A percentile compares a stretch with the other conserved stretches of the same genome.
Conservation (phyloP, 2,797 vertebrate species). For the Arnoldichthys spilopterus region DNA sequence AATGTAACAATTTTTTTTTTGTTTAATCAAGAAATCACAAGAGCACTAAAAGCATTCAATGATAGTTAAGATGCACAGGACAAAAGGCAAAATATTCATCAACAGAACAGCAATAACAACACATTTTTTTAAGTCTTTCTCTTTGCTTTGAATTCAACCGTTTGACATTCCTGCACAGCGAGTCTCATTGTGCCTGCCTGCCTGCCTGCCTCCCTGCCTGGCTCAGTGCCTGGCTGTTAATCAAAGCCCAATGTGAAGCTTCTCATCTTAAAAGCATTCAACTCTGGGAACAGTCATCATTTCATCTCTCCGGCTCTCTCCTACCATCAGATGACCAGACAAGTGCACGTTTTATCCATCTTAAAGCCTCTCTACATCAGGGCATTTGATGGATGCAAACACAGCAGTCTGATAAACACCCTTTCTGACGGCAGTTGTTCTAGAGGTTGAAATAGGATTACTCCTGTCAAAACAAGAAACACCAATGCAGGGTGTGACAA, state of each 20-base stretch:
- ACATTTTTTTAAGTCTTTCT: too few species aligned
- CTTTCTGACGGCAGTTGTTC: neutral
- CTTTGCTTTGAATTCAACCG: neutral
- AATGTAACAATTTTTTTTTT: too few species aligned
- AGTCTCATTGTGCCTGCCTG: neutral
- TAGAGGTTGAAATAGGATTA: neutral
- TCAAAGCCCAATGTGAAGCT: neutral
- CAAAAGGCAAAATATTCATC: too few species aligned
- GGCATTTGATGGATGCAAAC: neutral
- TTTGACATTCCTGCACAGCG: neutral
- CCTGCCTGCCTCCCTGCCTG: neutral
- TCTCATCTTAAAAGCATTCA: constrained; percentile 11
- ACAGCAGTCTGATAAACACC: neutral
- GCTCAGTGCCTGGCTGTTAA: neutral
- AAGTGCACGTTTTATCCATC: neutral
- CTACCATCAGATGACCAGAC: neutral
- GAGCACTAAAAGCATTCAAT: too few species aligned
- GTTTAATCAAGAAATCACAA: too few species aligned
- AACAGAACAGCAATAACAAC: too few species aligned
- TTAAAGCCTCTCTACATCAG: neutral
- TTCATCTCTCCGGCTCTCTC: constrained; percentile 13
- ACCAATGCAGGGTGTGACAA: neutral
- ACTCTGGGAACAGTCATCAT: neutral
- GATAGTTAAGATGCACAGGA: too few species aligned
- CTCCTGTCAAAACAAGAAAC: neutral